Percentiles rank a stretch among this genome's conserved stretches.
These are phyloP conservation scores for Galerucella calmariensis DNA, from an alignment of 2,888 invertebrate species.

Conservation along the genomic window DNA sequence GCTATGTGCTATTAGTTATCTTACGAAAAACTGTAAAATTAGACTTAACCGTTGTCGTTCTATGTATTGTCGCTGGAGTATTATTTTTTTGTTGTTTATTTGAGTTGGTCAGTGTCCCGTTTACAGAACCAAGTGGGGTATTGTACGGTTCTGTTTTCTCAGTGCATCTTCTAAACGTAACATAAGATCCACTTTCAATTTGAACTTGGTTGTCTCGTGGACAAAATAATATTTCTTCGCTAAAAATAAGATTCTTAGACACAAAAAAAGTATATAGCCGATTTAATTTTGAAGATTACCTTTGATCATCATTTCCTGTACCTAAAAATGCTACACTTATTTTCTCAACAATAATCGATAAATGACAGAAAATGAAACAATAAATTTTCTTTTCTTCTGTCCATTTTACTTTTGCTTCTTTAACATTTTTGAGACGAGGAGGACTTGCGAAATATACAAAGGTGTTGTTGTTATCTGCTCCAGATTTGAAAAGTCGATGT, in stretches of 20 bases:
- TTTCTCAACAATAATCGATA: constrained; percentile 52
- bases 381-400: constrained; percentile 52
- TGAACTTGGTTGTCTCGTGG: constrained; percentile 48
- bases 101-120: neutral
- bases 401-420: constrained; percentile 59
- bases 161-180: constrained; percentile 45
- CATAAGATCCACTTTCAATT: constrained; percentile 55
- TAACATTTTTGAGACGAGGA: constrained; percentile 54
- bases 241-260: constrained; percentile 37
- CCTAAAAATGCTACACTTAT: constrained; percentile 49
- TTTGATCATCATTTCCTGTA: constrained; percentile 38
- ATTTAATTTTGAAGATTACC: constrained; percentile 31
- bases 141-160: neutral
- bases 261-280: too few species aligned
- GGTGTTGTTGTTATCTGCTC: constrained; percentile 45
- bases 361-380: constrained; percentile 54
- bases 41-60: neutral
- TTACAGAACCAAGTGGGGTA: constrained; percentile 3
- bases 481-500: constrained; percentile 27
- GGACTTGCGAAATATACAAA: constrained; percentile 57
- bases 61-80: neutral
- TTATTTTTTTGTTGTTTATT: neutral
- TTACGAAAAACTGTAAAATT: neutral
- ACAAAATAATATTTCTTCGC: constrained; percentile 50
- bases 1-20: neutral